Percentiles rank a stretch among this genome's conserved stretches.
Evolutionary conservation across 2,797 vertebrate genomes (phyloP).

Genomic region (Odontamblyopus lacepedii): DNA sequence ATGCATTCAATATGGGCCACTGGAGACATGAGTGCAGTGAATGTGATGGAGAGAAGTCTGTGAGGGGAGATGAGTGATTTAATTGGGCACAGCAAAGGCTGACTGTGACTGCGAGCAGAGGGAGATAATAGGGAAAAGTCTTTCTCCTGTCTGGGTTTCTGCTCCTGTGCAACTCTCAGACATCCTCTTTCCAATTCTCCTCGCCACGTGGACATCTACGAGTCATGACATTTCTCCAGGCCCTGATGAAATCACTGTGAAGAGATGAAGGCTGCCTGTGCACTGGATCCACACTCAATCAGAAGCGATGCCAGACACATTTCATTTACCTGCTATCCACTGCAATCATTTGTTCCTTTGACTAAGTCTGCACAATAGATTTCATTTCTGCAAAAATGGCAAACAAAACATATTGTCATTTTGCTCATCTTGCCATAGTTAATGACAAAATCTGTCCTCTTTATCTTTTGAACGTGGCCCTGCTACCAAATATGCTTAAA

Average conservation of each 20-base stretch:
- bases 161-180: slow-evolving; percentile 47
- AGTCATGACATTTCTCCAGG: slow-evolving; percentile 81
- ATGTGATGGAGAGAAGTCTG: slow-evolving; percentile 61
- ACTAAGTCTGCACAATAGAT: slow-evolving; percentile 26
- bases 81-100: slow-evolving; percentile 72
- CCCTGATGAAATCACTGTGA: slow-evolving; percentile 74
- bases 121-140: slow-evolving; percentile 69
- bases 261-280: slow-evolving; percentile 59
- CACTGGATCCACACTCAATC: slow-evolving; percentile 63
- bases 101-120: slow-evolving; percentile 68
- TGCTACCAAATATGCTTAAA: neutral
- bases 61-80: slow-evolving; percentile 70
- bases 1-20: slow-evolving; percentile 54
- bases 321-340: slow-evolving; percentile 67
- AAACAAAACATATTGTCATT: neutral
- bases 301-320: slow-evolving; percentile 56
- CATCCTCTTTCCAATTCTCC: slow-evolving; percentile 47
- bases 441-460: neutral
- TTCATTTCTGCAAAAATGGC: slow-evolving; percentile 18
- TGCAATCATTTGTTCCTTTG: slow-evolving; percentile 43
- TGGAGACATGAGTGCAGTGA: slow-evolving; percentile 40
- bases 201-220: slow-evolving; percentile 74
- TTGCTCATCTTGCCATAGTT: neutral
- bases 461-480: neutral
- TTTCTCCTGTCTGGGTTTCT: slow-evolving; percentile 33